Conservation (phyloP, 2,113 vertebrate species). For the Toxostoma redivivum region DNA sequence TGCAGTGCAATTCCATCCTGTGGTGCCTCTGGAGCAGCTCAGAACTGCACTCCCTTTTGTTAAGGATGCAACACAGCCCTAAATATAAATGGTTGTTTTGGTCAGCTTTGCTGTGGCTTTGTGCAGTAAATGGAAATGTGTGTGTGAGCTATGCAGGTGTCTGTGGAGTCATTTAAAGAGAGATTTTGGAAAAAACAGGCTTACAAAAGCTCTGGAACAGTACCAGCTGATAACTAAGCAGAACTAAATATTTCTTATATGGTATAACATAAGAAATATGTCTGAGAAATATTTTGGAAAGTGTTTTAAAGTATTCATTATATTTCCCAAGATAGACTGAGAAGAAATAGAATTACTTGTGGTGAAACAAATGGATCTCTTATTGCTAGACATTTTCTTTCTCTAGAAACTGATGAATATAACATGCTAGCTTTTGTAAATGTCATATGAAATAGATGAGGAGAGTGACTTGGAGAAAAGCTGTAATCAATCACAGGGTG, state of each 20-base stretch:
- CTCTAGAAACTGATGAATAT: slow-evolving; percentile 52
- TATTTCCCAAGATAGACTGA: not conserved
- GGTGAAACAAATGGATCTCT: slow-evolving; percentile 42
- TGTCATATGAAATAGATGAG: slow-evolving; percentile 57
- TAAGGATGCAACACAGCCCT: not conserved
- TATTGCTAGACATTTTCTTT: not conserved
- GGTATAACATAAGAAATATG: not conserved
- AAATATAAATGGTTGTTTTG: not conserved
- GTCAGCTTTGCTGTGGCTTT: not conserved
- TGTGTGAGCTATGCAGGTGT: not conserved
- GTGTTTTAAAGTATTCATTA: slow-evolving; percentile 25
- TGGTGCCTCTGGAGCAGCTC: not conserved
- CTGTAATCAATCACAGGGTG: slow-evolving; percentile 47
- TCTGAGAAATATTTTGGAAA: slow-evolving; percentile 22
- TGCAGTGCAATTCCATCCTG: not conserved
- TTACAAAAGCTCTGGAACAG: not conserved
- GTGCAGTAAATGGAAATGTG: not conserved
- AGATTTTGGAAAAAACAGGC: not conserved
- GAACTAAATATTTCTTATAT: not conserved
- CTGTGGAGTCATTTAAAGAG: not conserved
- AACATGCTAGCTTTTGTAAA: slow-evolving; percentile 57
- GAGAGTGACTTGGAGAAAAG: slow-evolving; percentile 40
- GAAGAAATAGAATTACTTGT: slow-evolving; percentile 15
- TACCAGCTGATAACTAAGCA: not conserved
- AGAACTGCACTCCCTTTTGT: not conserved